Percentiles rank a stretch among this genome's conserved stretches.
These are phyloP conservation scores for Hydractinia echinata DNA, from an alignment of 30 jellyfish, hydroid and myxozoan genomes.

Conservation along the genomic window DNA sequence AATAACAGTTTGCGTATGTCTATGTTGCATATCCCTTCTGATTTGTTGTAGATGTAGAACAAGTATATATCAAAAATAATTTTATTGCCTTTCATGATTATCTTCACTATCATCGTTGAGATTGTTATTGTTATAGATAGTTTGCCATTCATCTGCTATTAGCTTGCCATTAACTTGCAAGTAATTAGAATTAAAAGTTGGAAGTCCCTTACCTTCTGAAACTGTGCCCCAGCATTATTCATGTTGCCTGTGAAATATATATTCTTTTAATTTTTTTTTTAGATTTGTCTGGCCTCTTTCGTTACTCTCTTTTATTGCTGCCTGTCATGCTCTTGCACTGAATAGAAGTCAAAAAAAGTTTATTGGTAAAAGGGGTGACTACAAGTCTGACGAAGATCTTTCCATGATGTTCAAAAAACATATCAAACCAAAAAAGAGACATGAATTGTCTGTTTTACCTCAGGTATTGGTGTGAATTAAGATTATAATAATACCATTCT, in stretches of 20 bases:
- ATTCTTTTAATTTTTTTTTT: neutral
- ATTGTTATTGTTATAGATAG: too few species aligned
- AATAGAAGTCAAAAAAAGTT: conserved; percentile 3
- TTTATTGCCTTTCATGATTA: too few species aligned
- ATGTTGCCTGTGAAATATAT: neutral
- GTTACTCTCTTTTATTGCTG: conserved; percentile 53
- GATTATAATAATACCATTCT: too few species aligned
- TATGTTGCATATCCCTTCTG: too few species aligned
- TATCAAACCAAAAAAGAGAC: conserved; percentile 71
- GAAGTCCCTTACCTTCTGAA: neutral
- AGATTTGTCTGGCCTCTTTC: conserved; percentile 84
- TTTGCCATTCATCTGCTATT: neutral
- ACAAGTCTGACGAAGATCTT: conserved; percentile 29
- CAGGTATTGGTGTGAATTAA: conserved; percentile 34
- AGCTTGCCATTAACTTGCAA: neutral
- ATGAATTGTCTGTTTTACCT: conserved; percentile 56
- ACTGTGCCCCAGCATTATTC: neutral
- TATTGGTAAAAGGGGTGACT: neutral
- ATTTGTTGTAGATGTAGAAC: too few species aligned
- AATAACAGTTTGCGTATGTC: too few species aligned
- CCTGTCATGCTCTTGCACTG: conserved; percentile 57
- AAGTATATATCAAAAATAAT: too few species aligned
- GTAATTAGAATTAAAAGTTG: neutral
- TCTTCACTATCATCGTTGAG: too few species aligned
- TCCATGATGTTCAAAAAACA: conserved; percentile 61